Evolutionary conservation across 2,888 invertebrate genomes (phyloP).

Genomic region (Cephus pygmeus): DNA sequence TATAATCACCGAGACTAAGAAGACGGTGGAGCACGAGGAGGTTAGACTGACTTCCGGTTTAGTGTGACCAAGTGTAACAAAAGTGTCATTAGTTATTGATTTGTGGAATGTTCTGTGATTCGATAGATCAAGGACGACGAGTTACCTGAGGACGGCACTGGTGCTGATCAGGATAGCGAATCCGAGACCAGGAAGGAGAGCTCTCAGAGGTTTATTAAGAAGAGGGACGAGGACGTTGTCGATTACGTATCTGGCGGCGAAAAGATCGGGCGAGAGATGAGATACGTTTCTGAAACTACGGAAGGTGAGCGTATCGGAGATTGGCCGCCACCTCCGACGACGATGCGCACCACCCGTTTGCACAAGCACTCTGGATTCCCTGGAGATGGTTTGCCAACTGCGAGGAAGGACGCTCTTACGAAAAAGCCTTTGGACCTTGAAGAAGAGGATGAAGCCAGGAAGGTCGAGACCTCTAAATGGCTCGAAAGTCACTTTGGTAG

Average conservation of each 20-base stretch:
- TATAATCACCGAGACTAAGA: conserved; percentile 85
- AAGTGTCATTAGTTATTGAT: not conserved
- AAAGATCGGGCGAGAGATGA: conserved; percentile 83
- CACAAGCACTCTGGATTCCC: conserved; percentile 50
- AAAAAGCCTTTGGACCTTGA: conserved; percentile 86
- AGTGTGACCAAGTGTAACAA: not conserved
- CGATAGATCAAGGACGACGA: conserved; percentile 79
- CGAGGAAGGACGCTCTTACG: conserved; percentile 84
- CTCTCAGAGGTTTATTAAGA: conserved; percentile 75
- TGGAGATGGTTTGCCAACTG: conserved; percentile 65
- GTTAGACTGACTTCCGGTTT: conserved; percentile 40
- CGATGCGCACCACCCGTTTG: conserved; percentile 51
- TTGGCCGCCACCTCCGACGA: conserved; percentile 53
- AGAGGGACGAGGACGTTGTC: conserved; percentile 83
- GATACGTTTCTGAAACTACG: conserved; percentile 83
- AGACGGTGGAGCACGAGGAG: conserved; percentile 86
- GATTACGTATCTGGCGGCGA: conserved; percentile 87
- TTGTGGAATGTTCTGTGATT: not conserved
- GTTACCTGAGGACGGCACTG: conserved; percentile 65
- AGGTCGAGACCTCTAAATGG: conserved; percentile 92
- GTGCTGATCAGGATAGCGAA: conserved; percentile 64
- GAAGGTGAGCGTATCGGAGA: conserved; percentile 78
- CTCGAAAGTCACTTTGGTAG: conserved; percentile 91
- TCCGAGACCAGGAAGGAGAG: conserved; percentile 65
- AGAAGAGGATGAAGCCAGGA: conserved; percentile 88